Conservation (phyloP, 2,113 vertebrate genomes). For the Lycaon pictus region DNA sequence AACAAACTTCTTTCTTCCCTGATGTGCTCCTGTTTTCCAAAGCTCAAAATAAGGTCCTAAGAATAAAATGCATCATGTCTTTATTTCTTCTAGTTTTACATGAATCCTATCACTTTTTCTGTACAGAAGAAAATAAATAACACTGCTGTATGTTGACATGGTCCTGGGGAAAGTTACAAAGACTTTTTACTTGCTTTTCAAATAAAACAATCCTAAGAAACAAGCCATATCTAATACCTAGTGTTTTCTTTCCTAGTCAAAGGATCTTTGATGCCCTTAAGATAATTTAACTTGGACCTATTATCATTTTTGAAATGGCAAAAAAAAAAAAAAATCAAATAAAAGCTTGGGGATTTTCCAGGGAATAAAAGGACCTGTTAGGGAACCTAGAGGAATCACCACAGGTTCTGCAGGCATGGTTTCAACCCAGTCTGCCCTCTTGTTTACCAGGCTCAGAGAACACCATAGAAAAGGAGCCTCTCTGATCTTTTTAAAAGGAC, state of each 20-base stretch:
- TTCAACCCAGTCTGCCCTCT: not conserved
- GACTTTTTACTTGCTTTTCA: not conserved
- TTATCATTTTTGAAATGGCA: not conserved
- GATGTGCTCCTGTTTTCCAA: not conserved
- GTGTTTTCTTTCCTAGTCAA: not conserved
- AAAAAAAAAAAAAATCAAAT: not conserved
- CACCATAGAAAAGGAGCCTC: not conserved
- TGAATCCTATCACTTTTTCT: not conserved
- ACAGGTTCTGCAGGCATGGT: not conserved
- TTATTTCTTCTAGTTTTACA: not conserved
- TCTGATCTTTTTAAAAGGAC: not conserved
- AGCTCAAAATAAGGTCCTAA: not conserved
- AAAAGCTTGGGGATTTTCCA: not conserved
- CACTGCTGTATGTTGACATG: not conserved
- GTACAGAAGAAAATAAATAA: not conserved
- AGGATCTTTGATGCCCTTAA: not conserved
- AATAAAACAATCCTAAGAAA: not conserved
- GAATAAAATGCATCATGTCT: not conserved
- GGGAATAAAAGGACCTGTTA: not conserved
- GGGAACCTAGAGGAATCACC: not conserved
- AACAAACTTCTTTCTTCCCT: not conserved
- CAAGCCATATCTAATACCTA: not conserved
- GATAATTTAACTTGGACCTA: not conserved
- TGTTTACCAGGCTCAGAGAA: not conserved
- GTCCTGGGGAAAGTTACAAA: not conserved